Evolutionary conservation across 2,113 vertebrate genomes (phyloP).

Genomic region (Arothron firmamentum): DNA sequence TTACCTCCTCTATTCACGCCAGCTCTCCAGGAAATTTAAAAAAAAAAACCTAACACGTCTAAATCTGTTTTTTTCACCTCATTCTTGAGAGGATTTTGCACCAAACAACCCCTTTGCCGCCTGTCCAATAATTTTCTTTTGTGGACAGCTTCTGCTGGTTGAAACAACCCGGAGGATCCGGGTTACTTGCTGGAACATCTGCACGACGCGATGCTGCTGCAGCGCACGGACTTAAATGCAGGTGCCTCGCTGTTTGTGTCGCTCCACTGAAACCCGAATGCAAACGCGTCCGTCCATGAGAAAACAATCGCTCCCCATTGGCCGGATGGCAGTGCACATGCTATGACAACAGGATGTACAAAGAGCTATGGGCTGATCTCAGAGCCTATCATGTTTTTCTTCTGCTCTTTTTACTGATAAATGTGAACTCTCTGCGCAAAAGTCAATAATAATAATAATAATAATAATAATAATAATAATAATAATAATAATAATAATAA

Average conservation of each 20-base stretch:
- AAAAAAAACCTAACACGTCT: slow-evolving; percentile 14
- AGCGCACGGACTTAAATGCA: slow-evolving; percentile 13
- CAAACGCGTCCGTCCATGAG: slow-evolving; percentile 44
- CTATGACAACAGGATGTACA: slow-evolving; percentile 70
- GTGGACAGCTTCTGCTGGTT: slow-evolving; percentile 1
- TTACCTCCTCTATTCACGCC: slow-evolving; percentile 14
- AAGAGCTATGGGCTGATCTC: slow-evolving; percentile 53
- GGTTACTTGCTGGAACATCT: too few relatives aligned
- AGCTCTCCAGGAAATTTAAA: slow-evolving; percentile 13
- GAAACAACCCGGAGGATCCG: slow-evolving; percentile 1
- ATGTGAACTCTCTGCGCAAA: slow-evolving; percentile 18
- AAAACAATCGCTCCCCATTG: slow-evolving; percentile 59
- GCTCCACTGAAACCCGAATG: slow-evolving; percentile 52
- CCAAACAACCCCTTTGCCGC: not conserved
- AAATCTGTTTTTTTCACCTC: not conserved
- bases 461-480: slow-evolving; percentile 11
- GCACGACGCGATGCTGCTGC: not conserved
- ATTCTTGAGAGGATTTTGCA: slow-evolving; percentile 20
- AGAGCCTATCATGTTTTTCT: slow-evolving; percentile 48
- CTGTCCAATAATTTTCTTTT: slow-evolving; percentile 1
- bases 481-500: slow-evolving; percentile 14
- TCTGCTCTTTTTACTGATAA: slow-evolving; percentile 37
- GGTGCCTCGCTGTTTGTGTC: slow-evolving; percentile 18
- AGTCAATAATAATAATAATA: slow-evolving; percentile 10
- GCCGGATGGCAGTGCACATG: slow-evolving; percentile 62